Conservation (phyloP, 2,113 vertebrate species). For the Dasyurus viverrinus region DNA sequence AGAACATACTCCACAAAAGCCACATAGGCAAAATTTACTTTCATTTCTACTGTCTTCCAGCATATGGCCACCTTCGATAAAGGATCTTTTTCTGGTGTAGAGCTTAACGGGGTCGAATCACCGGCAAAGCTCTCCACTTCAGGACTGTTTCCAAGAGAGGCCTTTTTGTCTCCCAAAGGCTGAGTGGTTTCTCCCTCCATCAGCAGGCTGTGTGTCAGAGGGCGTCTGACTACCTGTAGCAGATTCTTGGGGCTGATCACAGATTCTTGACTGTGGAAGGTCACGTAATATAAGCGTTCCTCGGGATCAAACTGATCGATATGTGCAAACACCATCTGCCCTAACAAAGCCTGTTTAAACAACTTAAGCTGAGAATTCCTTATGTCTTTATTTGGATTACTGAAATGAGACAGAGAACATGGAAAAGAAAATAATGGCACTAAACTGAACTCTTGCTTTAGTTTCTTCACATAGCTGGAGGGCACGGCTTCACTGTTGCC, state of each 20-base stretch:
- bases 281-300: constrained; percentile 86
- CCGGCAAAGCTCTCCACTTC: constrained; percentile 21
- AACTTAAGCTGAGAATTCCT: constrained; percentile 84
- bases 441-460: constrained; percentile 86
- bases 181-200: constrained; percentile 4
- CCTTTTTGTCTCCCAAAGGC: background rate
- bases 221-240: constrained; percentile 33
- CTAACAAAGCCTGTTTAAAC: constrained; percentile 87
- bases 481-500: constrained; percentile 89
- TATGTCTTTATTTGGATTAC: constrained; percentile 72
- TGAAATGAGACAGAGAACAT: constrained; percentile 86
- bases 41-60: constrained; percentile 81
- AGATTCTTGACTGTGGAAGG: constrained; percentile 75
- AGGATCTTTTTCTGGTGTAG: constrained; percentile 24
- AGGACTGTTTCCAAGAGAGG: background rate
- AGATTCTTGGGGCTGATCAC: constrained; percentile 37
- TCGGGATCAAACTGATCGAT: constrained; percentile 82
- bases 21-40: constrained; percentile 79
- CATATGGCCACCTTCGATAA: constrained; percentile 48
- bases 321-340: constrained; percentile 80
- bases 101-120: constrained; percentile 21
- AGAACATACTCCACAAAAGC: constrained; percentile 87
- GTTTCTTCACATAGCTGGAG: constrained; percentile 84
- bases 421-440: constrained; percentile 89
- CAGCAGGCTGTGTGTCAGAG: background rate